Base-by-base conservation (phyloP, 2,888 invertebrate genomes). In the Laothoe populi region DNA sequence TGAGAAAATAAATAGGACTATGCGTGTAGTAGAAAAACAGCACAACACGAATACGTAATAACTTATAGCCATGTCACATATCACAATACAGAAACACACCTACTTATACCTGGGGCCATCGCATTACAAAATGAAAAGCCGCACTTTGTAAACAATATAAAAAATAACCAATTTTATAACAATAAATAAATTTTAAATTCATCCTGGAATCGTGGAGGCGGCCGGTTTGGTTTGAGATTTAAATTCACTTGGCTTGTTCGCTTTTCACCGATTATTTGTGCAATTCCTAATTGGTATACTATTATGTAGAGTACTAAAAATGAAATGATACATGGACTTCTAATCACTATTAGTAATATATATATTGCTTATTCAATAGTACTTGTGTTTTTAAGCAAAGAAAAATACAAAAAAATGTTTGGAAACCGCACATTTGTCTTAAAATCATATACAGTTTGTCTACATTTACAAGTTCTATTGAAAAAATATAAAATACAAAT, bases 21-120 rank as follows among this genome's bases (percentile, higher is more conserved):
- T 71, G 72, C 67, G 66, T 71, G 69, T 74, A 75, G 68, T 74
- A 77, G 76, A 68, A 73, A 74, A 75, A 74, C 73, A 75, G 71
- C 57, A 63, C 71, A 71, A 77, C 73, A 76, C 73, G 75, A 75
- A 74, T 82, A 83, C 81, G 80, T 83, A 83, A 78, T 42, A 16
- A 13, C 31, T 81, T 84, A 83, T 85, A 87, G 82, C 83, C 85
- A 81, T 83, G 73, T 78, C 82, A 81, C 73, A 86, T 89, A 90
- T 90, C 89, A 90, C 90, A 77, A 87, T 81, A 81, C 73, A 75
- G 70, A 72, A 77, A 77, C 79, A 78, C 78, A 79, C 75, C 68
- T 76, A 77, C 73, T 66, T 76, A 71, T 70, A 71, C 68, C 68
- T 83, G 84, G 83, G 84, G 84, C 81, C 84, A 77, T 71, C 75